Base-by-base conservation (phyloP, 2,113 vertebrate genomes). In the Talpa occidentalis region DNA sequence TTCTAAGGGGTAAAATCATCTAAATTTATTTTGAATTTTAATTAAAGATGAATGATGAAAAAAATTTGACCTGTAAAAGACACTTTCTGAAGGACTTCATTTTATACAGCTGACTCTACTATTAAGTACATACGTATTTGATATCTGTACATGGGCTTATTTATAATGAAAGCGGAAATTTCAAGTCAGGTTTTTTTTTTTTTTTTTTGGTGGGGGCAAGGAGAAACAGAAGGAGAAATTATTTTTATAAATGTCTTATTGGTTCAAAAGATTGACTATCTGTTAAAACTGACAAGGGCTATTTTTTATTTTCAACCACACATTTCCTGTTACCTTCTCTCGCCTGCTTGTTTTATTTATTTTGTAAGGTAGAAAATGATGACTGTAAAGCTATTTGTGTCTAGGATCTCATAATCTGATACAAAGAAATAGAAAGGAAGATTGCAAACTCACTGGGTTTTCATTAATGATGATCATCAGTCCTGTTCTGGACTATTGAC, bases 401-500 rank as follows among this genome's bases (percentile, higher is more conserved):
- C 79, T 49, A 82, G 91, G 88, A 97, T 97, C 94, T 93, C 78
- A 92, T 83, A 92, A 88, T 88, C 96, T 96, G 94, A 96, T 97
- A 96, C 97, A 98, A 40, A 98, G 97, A 94, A 97, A 95, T 94
- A 96, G 54, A 98, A 97, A 98, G 86, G 79, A 90, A 96, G 96
- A 94, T 97, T 94, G 95, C 96, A 96, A 90, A 97, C 93, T 97
- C 97, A 97, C 69, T 91, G 89, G 90, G 96, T 95, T 98, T 97
- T 97, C 97, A 93, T 96, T 98, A 97, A 97, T 96, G 94, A 95
- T 96, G 96, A 98, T 97, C 97, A 97, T 98, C 98, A 98, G 95
- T 96, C 96, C 92, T 91, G 37, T 96, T 98, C 96, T 98, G 98
- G 98, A 98, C 98, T 98, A 98, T 97, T 98, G 98, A 98, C 97